Evolutionary conservation across 2,113 vertebrate genomes (phyloP), one percentile per base, ranked within the genome.

Genomic region (Sterrhoptilus dennistouni): DNA sequence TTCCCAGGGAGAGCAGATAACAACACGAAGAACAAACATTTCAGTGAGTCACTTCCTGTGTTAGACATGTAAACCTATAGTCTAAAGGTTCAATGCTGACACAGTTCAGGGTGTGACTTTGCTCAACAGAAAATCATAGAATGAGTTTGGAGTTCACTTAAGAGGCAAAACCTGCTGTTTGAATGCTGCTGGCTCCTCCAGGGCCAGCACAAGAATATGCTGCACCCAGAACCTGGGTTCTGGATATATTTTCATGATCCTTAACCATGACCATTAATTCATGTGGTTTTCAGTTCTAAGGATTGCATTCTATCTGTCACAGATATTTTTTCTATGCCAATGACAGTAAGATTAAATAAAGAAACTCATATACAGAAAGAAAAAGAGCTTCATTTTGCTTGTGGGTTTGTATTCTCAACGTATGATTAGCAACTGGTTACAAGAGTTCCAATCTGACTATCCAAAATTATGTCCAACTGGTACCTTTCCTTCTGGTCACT

Each of bases 301-400:
- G 21, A 54, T 44, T 45, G 31, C 7, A 19, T 80, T 86, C 64
- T 63, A 56, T 52, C 54, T 90, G n/a, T 27, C 70, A 95, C 52
- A 91, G n/a, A 83, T 87, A 93, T 71, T 80, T 35, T 83, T 89
- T 87, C 54, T 35, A 61, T 53, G 75, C 64, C 96, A 93, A 42
- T 72, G 49, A 91, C 94, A 87, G 90, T 81, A 97, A 85, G 71
- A 86, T 91, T 86, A 97, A 89, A 83, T 57, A 91, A 78, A 96
- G 87, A 47, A 31, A 38, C 61, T 33, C 21, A 53, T 13, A 65
- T 22, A 86, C 17, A 54, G 28, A 52, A 92, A 60, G 40, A 14
- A 3, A 17, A 11, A 25, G 65, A 95, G 23, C 50, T 78, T 94
- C 71, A 69, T 28, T 31, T 47, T 83, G 9, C 23, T 60, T 66